Percentiles rank a stretch among this genome's conserved stretches.
Conservation (phyloP, 1,140 invertebrate genomes). For the Orius insidiosus region DNA sequence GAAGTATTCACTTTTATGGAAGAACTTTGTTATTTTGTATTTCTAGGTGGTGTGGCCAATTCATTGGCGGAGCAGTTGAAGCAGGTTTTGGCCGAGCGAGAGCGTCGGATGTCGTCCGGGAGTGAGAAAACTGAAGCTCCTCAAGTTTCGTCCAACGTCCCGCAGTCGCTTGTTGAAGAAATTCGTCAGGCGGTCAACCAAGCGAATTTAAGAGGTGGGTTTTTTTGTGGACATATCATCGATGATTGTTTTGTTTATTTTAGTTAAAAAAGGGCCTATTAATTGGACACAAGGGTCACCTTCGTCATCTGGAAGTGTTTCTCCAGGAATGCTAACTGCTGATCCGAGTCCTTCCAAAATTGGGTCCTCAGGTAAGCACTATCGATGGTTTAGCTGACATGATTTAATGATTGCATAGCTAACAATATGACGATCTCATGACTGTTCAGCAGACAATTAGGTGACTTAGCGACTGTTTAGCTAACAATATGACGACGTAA, state of each 20-base stretch:
- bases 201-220: slow-evolving; percentile 41
- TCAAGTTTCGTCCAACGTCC: slow-evolving; percentile 24
- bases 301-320: slow-evolving; percentile 26
- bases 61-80: slow-evolving; percentile 68
- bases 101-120: slow-evolving; percentile 35
- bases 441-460: no score
- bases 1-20: slow-evolving; percentile 13
- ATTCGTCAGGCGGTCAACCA: slow-evolving; percentile 67
- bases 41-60: slow-evolving; percentile 38
- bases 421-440: no score
- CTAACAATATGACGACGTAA: no score
- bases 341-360: slow-evolving; percentile 30
- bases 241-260: slow-evolving; percentile 30
- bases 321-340: slow-evolving; percentile 29
- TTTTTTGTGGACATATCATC: no score
- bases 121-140: slow-evolving; percentile 20
- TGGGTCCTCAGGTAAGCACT: slow-evolving; percentile 26
- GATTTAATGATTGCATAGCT: no score
- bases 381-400: no score
- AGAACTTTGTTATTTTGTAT: slow-evolving; percentile 6
- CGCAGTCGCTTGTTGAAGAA: slow-evolving; percentile 44
- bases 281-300: slow-evolving; percentile 20
- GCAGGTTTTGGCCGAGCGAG: slow-evolving; percentile 58
- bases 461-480: no score
- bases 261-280: slow-evolving; percentile 36